Evolutionary conservation across 2,888 invertebrate genomes (phyloP).

Genomic region (Synergus japonicus): DNA sequence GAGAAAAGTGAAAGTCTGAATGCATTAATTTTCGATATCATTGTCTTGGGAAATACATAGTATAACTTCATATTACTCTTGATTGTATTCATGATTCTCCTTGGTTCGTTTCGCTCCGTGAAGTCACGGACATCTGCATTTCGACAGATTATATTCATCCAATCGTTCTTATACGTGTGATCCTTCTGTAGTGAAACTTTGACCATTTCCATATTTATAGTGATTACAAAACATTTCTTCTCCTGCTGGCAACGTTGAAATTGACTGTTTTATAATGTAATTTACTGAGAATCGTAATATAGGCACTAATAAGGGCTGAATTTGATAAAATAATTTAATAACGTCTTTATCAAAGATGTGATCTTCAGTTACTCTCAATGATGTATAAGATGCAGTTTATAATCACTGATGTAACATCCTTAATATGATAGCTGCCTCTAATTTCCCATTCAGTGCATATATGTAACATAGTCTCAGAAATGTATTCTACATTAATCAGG

Average conservation of each 20-base stretch:
- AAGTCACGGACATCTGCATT: constrained; percentile 21
- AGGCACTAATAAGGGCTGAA: neutral
- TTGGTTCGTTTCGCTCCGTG: constrained; percentile 6
- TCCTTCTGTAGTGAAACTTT: neutral
- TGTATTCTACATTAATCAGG: constrained; percentile 26
- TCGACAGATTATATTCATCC: neutral
- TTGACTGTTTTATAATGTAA: neutral
- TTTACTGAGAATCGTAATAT: neutral
- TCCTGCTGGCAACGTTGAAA: neutral
- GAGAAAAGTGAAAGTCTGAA: constrained; percentile 18
- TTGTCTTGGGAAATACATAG: constrained; percentile 17
- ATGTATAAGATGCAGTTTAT: neutral
- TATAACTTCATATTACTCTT: neutral
- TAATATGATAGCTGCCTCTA: neutral
- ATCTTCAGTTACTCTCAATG: neutral
- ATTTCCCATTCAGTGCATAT: constrained; percentile 22
- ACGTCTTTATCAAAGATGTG: neutral
- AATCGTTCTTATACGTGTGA: constrained; percentile 1
- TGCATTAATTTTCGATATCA: constrained; percentile 9
- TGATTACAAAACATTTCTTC: neutral
- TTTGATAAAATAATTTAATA: neutral
- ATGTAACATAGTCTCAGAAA: constrained; percentile 8
- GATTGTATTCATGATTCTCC: neutral
- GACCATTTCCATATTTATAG: neutral
- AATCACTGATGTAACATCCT: neutral